Conservation (phyloP, 1,140 invertebrate species). For the Heterodera carotae region DNA sequence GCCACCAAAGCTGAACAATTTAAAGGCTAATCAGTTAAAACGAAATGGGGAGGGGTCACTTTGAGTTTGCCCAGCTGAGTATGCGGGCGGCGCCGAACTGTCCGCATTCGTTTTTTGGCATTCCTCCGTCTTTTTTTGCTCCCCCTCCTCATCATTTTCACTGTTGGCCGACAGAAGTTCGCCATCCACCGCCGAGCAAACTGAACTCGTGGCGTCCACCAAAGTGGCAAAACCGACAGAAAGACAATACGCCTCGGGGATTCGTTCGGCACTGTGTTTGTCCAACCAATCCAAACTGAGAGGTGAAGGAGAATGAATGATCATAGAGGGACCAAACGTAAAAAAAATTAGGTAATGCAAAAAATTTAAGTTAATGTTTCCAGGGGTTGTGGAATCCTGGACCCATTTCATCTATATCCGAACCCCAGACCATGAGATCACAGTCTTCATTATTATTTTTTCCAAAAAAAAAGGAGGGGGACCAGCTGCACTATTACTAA, state of each 20-base stretch:
- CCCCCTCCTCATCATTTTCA: constrained; percentile 3
- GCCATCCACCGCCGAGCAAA: constrained; percentile 56
- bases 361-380: no score
- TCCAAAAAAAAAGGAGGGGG: no score
- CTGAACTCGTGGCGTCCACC: constrained; percentile 74
- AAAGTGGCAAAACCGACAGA: constrained; percentile 89
- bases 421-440: no score
- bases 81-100: background rate
- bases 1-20: constrained; percentile 69
- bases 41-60: background rate
- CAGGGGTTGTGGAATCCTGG: no score
- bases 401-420: no score
- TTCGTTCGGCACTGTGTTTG: constrained; percentile 84
- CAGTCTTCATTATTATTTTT: no score
- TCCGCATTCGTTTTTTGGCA: constrained; percentile 1
- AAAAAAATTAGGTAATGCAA: constrained; percentile 26
- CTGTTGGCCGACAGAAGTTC: constrained; percentile 25
- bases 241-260: constrained; percentile 91
- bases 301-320: constrained; percentile 31
- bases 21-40: constrained; percentile 20
- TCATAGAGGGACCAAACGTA: no score
- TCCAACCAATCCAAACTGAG: constrained; percentile 89
- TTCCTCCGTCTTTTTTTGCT: constrained; percentile 7
- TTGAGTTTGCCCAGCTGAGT: background rate
- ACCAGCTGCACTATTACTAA: background rate